Conservation (phyloP, 2,797 vertebrate species). For the Tarsius wallacei region DNA sequence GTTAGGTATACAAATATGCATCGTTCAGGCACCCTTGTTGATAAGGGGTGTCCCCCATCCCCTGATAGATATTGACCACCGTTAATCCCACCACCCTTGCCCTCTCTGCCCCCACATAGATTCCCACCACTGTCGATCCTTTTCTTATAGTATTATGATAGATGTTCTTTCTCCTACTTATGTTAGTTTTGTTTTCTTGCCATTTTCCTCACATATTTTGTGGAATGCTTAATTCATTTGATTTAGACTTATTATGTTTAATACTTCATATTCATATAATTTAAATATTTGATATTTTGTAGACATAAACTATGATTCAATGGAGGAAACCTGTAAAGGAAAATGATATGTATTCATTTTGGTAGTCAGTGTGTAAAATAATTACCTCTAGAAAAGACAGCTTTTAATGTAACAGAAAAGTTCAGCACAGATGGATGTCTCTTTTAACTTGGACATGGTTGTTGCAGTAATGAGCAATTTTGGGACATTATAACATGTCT, state of each 20-base stretch:
- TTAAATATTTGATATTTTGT: neutral
- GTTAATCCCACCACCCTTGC: too few species aligned
- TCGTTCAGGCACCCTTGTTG: too few species aligned
- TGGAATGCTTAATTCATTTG: neutral
- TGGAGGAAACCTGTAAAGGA: neutral
- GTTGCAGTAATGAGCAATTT: conserved; percentile 76
- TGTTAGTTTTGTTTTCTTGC: neutral
- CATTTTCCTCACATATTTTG: conserved; percentile 12
- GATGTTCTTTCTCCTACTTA: neutral
- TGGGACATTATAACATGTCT: conserved; percentile 48
- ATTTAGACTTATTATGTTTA: neutral
- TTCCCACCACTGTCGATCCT: too few species aligned
- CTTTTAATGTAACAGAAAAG: conserved; percentile 63
- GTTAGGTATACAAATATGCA: too few species aligned
- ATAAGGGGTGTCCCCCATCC: too few species aligned
- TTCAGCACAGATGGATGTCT: conserved; percentile 41
- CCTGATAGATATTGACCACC: too few species aligned
- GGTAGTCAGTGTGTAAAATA: conserved; percentile 58
- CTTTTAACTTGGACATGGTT: conserved; percentile 79
- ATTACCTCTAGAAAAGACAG: conserved; percentile 65
- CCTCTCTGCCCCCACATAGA: too few species aligned
- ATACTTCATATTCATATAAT: neutral
- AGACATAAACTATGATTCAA: conserved; percentile 32
- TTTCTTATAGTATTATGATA: too few species aligned
- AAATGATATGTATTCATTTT: conserved; percentile 49